Base-by-base conservation (phyloP, 2,797 vertebrate species). In the Lophius americanus region DNA sequence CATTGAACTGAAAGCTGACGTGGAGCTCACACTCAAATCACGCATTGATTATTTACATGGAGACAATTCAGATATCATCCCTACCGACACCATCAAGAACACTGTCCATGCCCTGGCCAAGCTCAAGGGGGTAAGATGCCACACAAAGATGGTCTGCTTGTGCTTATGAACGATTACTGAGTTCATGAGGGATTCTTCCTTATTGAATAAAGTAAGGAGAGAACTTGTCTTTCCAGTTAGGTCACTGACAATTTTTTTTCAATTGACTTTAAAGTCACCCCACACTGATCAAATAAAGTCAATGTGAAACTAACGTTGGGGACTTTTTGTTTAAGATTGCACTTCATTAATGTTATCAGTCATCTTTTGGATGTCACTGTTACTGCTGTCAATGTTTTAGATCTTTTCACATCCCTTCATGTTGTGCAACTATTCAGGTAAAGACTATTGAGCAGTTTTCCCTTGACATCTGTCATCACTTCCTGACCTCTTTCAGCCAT, bases 61-160 rank as follows among this genome's bases (percentile, higher is more conserved):
- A 69, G 95, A 98, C 87, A 99, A 99, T 78, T 94, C 93, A 0
- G 94, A 95, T 72, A 94, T 99, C 86, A 96, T 99, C 81, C 97
- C 97, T 41, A 99, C 98, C 0, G 97, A 99, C 89, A 99, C 98
- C 59, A 95, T 98, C 50, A 99, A 99, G 88, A 99, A 99, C 89
- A 98, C 94, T 0, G 93, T 99, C 65, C 92, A 99, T 0, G 95
- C 92, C 37, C 61, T 99, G 88, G 96, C 97, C 56, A 98, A 98
- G 85, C 70, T 96, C 68, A 95, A 94, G 68, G 97, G 96, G 92
- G 97, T 99, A 95, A 42, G 93, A n/a, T 9, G 11, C 9, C 32
- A 6, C 14, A 13, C 38, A 50, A 47, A 23, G 23, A 1, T 23
- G 23, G 23, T 23, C 23, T 43, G 6, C 57, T 36, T 57, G 6